Conservation (phyloP, 2,113 vertebrate species). For the Odontesthes bonariensis region DNA sequence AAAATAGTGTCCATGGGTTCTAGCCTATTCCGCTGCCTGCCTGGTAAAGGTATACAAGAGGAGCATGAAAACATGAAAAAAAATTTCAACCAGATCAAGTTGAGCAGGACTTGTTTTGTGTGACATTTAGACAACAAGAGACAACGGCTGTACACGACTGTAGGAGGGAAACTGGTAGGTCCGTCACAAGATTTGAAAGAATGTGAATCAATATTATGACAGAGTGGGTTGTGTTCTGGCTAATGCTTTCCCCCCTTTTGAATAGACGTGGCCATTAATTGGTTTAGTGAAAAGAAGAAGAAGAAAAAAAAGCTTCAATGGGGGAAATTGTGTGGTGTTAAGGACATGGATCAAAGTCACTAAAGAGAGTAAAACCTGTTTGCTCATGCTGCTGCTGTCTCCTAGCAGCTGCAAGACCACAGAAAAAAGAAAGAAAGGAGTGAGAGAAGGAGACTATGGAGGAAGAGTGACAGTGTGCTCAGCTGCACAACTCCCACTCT, state of each 20-base stretch:
- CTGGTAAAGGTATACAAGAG: constrained; percentile 71
- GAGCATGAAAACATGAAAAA: neutral
- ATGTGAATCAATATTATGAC: constrained; percentile 30
- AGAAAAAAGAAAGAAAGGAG: constrained; percentile 40
- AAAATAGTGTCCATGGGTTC: constrained; percentile 99
- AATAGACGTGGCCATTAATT: constrained; percentile 42
- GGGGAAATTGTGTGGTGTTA: constrained; percentile 41
- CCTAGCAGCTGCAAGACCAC: constrained; percentile 76
- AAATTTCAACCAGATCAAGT: neutral
- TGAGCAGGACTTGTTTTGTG: too few species aligned
- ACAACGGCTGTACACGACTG: constrained; percentile 16
- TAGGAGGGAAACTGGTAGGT: constrained; percentile 13
- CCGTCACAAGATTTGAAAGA: constrained; percentile 11
- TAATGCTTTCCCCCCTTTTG: constrained; percentile 12
- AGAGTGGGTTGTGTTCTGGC: constrained; percentile 13
- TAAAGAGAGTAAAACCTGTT: constrained; percentile 67
- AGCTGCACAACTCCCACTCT: constrained; percentile 76
- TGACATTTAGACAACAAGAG: neutral
- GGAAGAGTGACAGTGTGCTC: constrained; percentile 71
- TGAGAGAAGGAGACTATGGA: constrained; percentile 45
- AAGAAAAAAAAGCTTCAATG: neutral
- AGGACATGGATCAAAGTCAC: constrained; percentile 39
- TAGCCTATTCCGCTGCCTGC: constrained; percentile 90
- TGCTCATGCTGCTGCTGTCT: constrained; percentile 72
- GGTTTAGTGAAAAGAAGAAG: constrained; percentile 7